Evolutionary conservation across 2,888 invertebrate genomes (phyloP), one percentile per base, ranked within the genome.

Genomic region (Synergus gifuensis): DNA sequence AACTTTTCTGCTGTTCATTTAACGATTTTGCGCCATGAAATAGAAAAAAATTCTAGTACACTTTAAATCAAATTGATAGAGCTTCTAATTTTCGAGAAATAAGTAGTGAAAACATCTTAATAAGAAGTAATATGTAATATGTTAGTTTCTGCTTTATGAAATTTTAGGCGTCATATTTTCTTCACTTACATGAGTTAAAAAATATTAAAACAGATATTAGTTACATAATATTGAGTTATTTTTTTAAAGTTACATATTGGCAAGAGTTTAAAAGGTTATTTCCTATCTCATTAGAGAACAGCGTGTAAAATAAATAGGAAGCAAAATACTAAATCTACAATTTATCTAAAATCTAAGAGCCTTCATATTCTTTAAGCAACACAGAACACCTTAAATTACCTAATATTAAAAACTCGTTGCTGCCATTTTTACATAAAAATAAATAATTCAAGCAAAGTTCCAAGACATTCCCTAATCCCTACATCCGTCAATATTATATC

Each of bases 401-500:
- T 54, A 54, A 54, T 2, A 8, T 54, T 16, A 8, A 58, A 18
- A 58, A 18, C 58, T 58, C 18, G 11, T 18, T n/a, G 16, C 18
- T 4, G n/a, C 18, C 58, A 58, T 58, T 58, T 11, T 58, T 9
- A 58, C 5, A 62, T 28, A 18, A 4, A 28, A 16, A 14, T 40
- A 66, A 28, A 36, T 28, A 9, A n/a, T 22, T 54, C 9, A 14
- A 46, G 46, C 11, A 46, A 46, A 46, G 12, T 46, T 12, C 46
- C 46, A 46, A 46, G 28, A 28, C 28, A 28, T 28, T 28, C 28
- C 3, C 22, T 28, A 28, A 28, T 28, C 28, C 28, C 28, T 28
- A 28, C 28, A 28, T 28, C 28, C 28, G 28, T 42, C 64, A 64
- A 22, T 54, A 22, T 76, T 78, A 82, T 44, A 82, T 44, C 82